phyloP scores from a whole-genome alignment of 2,113 vertebrate species.

The Perognathus longimembris region DNA sequence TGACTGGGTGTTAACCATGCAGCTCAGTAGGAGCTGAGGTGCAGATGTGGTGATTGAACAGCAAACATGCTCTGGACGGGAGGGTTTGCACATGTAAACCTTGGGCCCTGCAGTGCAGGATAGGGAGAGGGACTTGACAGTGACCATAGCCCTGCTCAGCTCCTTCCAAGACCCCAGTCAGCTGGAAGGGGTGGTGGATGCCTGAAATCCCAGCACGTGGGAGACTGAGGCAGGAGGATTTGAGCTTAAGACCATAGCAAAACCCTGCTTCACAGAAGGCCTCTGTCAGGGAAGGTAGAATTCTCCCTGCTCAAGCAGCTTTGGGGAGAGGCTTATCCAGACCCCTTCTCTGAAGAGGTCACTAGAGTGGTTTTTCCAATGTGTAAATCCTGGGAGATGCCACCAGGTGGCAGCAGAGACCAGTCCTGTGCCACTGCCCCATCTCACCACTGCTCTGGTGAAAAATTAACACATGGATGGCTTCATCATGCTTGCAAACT shows the following conservation, averaged over 20 bases:
- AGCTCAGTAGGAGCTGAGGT: no score
- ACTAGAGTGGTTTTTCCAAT: accelerated
- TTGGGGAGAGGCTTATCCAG: background rate
- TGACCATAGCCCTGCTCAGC: no score
- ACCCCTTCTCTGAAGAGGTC: background rate
- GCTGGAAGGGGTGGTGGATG: background rate
- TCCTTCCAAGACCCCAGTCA: no score
- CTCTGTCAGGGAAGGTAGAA: background rate
- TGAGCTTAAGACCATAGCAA: background rate
- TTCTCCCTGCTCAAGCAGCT: background rate
- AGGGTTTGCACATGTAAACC: no score
- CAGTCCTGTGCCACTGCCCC: accelerated
- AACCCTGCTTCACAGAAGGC: background rate
- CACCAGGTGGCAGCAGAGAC: slow-evolving; percentile 70
- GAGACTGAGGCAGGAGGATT: background rate
- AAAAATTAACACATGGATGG: background rate
- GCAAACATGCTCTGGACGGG: no score
- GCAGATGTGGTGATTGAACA: no score
- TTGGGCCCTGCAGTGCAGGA: no score
- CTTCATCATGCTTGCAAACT: background rate
- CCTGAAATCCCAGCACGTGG: background rate
- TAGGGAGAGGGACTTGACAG: no score
- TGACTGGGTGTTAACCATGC: no score
- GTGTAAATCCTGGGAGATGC: background rate
- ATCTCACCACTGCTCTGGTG: background rate